These are phyloP conservation scores for Acrocera orbiculus DNA, from an alignment of 2,888 invertebrate genomes.

Conservation along the genomic window DNA sequence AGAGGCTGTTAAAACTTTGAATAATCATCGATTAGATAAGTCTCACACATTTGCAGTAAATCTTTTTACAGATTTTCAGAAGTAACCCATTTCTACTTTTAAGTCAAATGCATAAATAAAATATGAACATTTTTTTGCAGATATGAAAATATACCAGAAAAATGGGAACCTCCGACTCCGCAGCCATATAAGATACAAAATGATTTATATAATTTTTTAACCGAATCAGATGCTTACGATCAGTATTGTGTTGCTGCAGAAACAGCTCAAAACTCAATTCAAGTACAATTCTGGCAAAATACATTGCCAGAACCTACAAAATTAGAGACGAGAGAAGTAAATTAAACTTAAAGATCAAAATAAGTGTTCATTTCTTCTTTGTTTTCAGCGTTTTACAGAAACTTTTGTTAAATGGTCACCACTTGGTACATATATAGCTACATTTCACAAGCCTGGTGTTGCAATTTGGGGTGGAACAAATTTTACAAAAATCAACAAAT, in stretches of 20 bases:
- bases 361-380: constrained; percentile 8
- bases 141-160: constrained; percentile 73
- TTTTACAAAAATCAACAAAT: constrained; percentile 81
- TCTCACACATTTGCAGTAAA: constrained; percentile 88
- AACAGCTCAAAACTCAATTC: constrained; percentile 52
- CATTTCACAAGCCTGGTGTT: constrained; percentile 90
- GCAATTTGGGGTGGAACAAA: constrained; percentile 94
- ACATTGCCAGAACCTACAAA: constrained; percentile 68
- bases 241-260: constrained; percentile 85
- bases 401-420: constrained; percentile 97
- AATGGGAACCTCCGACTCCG: constrained; percentile 82
- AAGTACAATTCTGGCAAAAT: constrained; percentile 79
- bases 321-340: constrained; percentile 64
- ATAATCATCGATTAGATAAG: constrained; percentile 91
- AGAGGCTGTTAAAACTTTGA: constrained; percentile 73
- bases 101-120: background rate
- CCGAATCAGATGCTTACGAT: constrained; percentile 90
- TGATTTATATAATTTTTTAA: constrained; percentile 80
- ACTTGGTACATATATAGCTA: constrained; percentile 86
- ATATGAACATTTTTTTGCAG: constrained; percentile 25
- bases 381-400: constrained; percentile 76
- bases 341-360: constrained; percentile 13
- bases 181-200: constrained; percentile 82
- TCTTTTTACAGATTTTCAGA: constrained; percentile 87
- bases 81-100: constrained; percentile 35